Evolutionary conservation across 2,113 vertebrate species (phyloP).

Genomic region (Zosterops hypoxanthus): DNA sequence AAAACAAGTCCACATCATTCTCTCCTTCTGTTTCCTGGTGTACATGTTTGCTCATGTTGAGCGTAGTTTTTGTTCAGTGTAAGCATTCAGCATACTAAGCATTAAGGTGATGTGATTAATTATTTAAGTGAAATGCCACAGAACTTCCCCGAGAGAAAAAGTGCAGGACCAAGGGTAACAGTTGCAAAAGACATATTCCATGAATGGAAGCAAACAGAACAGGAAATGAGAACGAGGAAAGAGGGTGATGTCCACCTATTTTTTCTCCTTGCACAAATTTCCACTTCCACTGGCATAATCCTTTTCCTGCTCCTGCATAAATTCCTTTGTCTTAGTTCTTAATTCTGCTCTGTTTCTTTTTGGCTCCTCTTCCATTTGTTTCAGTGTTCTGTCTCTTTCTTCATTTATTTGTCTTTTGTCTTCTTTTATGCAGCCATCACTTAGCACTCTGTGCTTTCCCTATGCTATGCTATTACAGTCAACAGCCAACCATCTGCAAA

Average conservation of each 20-base stretch:
- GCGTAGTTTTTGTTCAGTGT: background rate
- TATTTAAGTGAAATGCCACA: background rate
- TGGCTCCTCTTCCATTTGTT: background rate
- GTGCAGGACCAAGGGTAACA: background rate
- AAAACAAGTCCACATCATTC: background rate
- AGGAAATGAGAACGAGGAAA: background rate
- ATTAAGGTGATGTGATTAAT: background rate
- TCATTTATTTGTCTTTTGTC: background rate
- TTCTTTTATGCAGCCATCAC: background rate
- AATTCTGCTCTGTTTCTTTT: background rate
- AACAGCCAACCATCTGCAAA: background rate
- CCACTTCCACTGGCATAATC: background rate
- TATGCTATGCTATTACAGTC: background rate
- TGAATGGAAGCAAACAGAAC: background rate
- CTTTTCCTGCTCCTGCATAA: background rate
- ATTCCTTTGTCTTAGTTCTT: background rate
- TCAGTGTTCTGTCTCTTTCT: background rate
- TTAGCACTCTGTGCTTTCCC: background rate
- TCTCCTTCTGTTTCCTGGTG: background rate
- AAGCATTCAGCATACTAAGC: background rate
- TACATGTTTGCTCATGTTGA: background rate
- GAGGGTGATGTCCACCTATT: background rate
- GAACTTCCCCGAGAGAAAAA: background rate
- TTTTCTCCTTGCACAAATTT: background rate
- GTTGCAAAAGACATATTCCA: background rate